phyloP scores from a whole-genome alignment of 2,888 invertebrate genomes.

The Catocala nupta region DNA sequence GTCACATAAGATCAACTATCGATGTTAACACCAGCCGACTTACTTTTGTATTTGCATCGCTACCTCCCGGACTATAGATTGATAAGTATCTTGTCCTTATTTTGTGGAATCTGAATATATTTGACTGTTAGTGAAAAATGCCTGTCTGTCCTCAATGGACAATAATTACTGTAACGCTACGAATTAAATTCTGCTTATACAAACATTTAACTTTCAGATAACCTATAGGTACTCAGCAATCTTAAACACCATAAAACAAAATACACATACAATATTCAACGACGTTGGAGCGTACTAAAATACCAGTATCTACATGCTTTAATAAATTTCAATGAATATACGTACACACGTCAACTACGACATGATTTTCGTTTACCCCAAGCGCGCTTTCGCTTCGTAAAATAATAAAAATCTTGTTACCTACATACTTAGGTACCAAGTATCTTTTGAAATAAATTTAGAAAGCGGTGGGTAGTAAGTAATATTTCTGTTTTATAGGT shows the following conservation, averaged over 20 bases:
- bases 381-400: constrained; percentile 31
- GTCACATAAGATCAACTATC: no score
- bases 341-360: constrained; percentile 31
- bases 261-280: background rate
- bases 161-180: no score
- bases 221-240: no score
- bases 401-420: constrained; percentile 52
- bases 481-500: constrained; percentile 33
- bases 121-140: no score
- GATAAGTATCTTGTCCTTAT: no score
- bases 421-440: constrained; percentile 20
- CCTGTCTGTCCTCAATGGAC: no score
- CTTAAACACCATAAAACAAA: background rate
- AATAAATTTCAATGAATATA: constrained; percentile 43
- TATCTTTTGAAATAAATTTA: constrained; percentile 39
- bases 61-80: no score
- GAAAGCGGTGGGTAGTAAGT: constrained; percentile 26
- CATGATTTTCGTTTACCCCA: constrained; percentile 27
- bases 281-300: constrained; percentile 16
- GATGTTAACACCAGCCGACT: no score
- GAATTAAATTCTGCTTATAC: no score
- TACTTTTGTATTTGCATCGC: no score
- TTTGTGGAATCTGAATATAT: no score
- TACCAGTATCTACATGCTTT: constrained; percentile 4
- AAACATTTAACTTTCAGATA: no score